Percentiles rank a stretch among this genome's conserved stretches.
These are phyloP conservation scores for Apogon hyalosoma DNA, from an alignment of 2,797 vertebrate genomes.

Conservation along the genomic window DNA sequence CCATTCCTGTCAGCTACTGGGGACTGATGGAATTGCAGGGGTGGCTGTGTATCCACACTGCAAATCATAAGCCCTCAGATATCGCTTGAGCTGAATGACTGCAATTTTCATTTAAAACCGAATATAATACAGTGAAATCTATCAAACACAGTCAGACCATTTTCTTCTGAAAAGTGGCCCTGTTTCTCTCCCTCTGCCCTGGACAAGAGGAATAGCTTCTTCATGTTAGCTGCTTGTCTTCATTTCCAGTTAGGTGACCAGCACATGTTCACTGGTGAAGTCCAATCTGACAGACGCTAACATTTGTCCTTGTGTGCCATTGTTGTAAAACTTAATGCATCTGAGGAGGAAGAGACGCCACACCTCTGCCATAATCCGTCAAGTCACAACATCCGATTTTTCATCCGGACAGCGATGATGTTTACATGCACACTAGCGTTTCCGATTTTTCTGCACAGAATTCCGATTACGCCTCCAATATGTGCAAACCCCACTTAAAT, in stretches of 20 bases:
- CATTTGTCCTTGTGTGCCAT: constrained; percentile 52
- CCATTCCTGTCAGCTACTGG: constrained; percentile 87
- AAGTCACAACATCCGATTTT: constrained; percentile 37
- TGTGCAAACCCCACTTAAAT: too few relatives aligned
- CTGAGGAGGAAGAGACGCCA: constrained; percentile 54
- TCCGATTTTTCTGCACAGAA: too few relatives aligned
- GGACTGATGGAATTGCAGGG: constrained; percentile 84
- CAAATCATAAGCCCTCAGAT: constrained; percentile 75
- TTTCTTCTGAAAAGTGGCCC: constrained; percentile 36
- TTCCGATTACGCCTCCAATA: too few relatives aligned
- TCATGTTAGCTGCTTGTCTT: constrained; percentile 66
- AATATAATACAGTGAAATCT: constrained; percentile 69
- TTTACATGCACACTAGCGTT: too few relatives aligned
- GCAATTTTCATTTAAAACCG: constrained; percentile 77
- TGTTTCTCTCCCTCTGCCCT: constrained; percentile 4
- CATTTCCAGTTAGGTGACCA: constrained; percentile 59
- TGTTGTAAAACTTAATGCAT: constrained; percentile 34
- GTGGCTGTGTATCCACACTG: constrained; percentile 77
- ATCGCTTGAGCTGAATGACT: constrained; percentile 69
- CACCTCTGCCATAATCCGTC: constrained; percentile 60
- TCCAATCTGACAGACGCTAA: constrained; percentile 52
- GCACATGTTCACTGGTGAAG: constrained; percentile 17
- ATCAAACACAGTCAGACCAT: constrained; percentile 59
- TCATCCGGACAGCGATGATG: constrained; percentile 13
- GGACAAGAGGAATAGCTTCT: constrained; percentile 44